Evolutionary conservation across 2,888 invertebrate genomes (phyloP).

Genomic region (Lithosia quadra): DNA sequence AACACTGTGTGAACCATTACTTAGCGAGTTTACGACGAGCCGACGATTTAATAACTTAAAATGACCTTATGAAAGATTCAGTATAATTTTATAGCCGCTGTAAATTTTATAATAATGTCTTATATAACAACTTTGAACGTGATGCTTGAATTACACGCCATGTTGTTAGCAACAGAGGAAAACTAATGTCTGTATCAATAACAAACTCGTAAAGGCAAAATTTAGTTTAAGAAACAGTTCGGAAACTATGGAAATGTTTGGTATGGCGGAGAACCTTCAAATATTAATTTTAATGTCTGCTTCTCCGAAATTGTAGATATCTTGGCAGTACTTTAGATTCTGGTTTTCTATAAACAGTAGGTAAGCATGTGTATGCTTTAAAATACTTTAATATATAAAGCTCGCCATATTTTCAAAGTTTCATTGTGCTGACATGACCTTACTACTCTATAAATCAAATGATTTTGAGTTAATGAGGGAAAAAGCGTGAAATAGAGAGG

Average conservation of each 20-base stretch:
- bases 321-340: neutral
- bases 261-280: too few relatives aligned
- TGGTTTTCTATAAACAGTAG: too few relatives aligned
- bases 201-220: neutral
- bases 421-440: too few relatives aligned
- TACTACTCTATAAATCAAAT: too few relatives aligned
- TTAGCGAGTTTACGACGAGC: constrained; percentile 35
- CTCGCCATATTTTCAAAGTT: too few relatives aligned
- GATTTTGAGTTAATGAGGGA: too few relatives aligned
- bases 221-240: neutral
- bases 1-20: neutral
- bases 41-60: constrained; percentile 39
- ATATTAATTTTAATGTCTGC: neutral
- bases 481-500: too few relatives aligned
- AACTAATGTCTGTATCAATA: neutral
- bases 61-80: constrained; percentile 31
- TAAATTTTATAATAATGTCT: constrained; percentile 39
- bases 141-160: constrained; percentile 4
- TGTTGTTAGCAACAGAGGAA: constrained; percentile 9
- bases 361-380: too few relatives aligned
- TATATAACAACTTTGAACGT: constrained; percentile 17
- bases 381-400: too few relatives aligned
- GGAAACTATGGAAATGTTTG: neutral
- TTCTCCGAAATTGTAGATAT: neutral
- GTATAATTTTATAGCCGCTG: constrained; percentile 36